phyloP scores from a whole-genome alignment of 1,140 invertebrate genomes.

The Zaprionus davidi region DNA sequence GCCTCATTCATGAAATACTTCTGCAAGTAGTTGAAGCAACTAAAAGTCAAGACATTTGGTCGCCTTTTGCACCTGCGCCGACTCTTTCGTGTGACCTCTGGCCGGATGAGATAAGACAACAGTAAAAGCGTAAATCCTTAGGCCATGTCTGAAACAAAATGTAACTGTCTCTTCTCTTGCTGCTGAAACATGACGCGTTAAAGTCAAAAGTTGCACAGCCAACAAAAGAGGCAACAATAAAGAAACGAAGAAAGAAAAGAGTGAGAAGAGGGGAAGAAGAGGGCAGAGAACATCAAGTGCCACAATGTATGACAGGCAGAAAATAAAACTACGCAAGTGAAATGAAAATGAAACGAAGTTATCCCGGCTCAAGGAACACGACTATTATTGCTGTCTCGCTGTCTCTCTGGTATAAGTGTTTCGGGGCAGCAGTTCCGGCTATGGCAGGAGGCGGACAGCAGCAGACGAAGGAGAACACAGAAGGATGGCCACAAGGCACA shows the following conservation, averaged over 20 bases:
- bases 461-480: background rate
- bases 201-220: slow-evolving; percentile 67
- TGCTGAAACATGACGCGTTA: slow-evolving; percentile 67
- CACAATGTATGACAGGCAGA: slow-evolving; percentile 41
- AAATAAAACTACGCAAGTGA: slow-evolving; percentile 46
- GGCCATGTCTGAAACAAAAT: slow-evolving; percentile 53
- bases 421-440: slow-evolving; percentile 35
- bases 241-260: background rate
- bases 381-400: slow-evolving; percentile 58
- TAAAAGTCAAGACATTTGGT: slow-evolving; percentile 32
- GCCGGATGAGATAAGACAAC: slow-evolving; percentile 17
- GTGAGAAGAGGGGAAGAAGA: background rate
- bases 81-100: slow-evolving; percentile 22
- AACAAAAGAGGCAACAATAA: slow-evolving; percentile 21
- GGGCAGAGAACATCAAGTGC: slow-evolving; percentile 49
- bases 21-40: slow-evolving; percentile 14
- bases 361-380: slow-evolving; percentile 65
- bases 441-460: background rate
- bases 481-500: slow-evolving; percentile 42
- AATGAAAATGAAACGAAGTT: slow-evolving; percentile 77
- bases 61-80: slow-evolving; percentile 12
- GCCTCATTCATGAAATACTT: slow-evolving; percentile 1
- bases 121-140: slow-evolving; percentile 33
- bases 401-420: slow-evolving; percentile 52
- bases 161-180: slow-evolving; percentile 38